Conservation (phyloP, 2,797 vertebrate genomes). For the Pipistrellus nathusii region DNA sequence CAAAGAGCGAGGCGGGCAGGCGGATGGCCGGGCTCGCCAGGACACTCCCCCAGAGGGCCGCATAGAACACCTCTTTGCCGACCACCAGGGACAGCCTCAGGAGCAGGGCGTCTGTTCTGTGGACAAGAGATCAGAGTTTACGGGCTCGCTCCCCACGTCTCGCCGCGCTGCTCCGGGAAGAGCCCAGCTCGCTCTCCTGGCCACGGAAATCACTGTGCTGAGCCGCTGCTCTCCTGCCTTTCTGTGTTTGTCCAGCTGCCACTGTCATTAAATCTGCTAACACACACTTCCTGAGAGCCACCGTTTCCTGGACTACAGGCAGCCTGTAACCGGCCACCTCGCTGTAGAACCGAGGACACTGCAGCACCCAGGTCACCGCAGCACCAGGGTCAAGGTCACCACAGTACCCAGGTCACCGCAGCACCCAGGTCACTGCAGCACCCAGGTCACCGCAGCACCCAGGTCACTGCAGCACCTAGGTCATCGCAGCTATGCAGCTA, state of each 20-base stretch:
- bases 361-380: too few relatives aligned
- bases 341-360: too few relatives aligned
- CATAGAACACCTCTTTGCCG: slow-evolving; percentile 95
- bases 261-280: background rate
- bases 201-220: rapidly evolving
- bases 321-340: rapidly evolving
- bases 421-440: too few relatives aligned
- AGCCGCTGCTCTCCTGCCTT: background rate
- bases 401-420: too few relatives aligned
- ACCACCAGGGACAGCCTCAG: slow-evolving; percentile 93
- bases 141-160: rapidly evolving
- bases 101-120: slow-evolving; percentile 95
- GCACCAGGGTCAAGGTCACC: too few relatives aligned
- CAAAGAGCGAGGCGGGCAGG: slow-evolving; percentile 95
- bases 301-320: background rate
- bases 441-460: too few relatives aligned
- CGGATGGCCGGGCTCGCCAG: slow-evolving; percentile 93
- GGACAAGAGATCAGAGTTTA: background rate
- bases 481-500: too few relatives aligned
- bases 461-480: too few relatives aligned
- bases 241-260: background rate
- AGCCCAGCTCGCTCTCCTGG: rapidly evolving
- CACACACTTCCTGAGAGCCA: background rate
- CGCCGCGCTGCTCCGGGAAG: rapidly evolving
- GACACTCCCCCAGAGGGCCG: slow-evolving; percentile 95